A percentile compares a stretch with the other conserved stretches of the same genome.
These are phyloP conservation scores for Marcusenius ussheri DNA, from an alignment of 2,113 vertebrate genomes.

Conservation along the genomic window DNA sequence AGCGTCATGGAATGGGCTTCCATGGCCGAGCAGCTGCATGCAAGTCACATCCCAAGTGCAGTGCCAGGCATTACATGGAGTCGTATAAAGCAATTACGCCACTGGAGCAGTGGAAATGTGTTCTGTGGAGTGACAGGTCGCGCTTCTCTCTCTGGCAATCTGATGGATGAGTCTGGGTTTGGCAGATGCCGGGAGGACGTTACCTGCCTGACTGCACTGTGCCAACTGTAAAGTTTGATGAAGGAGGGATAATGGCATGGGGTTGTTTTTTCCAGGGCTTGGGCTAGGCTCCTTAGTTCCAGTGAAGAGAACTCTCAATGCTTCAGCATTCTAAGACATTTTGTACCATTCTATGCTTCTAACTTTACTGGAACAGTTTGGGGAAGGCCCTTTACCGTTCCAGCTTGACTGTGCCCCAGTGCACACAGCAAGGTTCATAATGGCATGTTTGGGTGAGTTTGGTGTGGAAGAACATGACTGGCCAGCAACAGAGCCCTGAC, in stretches of 20 bases:
- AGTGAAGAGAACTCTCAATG: neutral
- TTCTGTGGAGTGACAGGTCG: neutral
- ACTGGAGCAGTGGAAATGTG: neutral
- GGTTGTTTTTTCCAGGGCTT: neutral
- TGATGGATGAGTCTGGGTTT: neutral
- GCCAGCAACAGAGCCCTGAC: neutral
- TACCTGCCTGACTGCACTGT: neutral
- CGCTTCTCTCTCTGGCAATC: neutral
- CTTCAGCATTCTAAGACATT: neutral
- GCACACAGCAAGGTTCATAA: neutral
- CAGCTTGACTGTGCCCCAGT: neutral
- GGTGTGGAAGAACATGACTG: neutral
- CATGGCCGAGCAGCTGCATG: neutral
- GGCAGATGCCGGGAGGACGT: neutral
- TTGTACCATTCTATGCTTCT: neutral
- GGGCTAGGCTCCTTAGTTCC: neutral
- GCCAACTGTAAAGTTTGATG: neutral
- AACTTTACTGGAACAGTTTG: neutral
- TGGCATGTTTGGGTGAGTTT: neutral
- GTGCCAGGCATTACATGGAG: neutral
- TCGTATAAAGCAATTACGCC: neutral
- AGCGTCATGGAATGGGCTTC: neutral
- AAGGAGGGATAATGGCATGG: neutral
- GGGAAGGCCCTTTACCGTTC: neutral
- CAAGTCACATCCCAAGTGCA: neutral